phyloP scores from a whole-genome alignment of 2,888 invertebrate species.

The Apamea crenata region DNA sequence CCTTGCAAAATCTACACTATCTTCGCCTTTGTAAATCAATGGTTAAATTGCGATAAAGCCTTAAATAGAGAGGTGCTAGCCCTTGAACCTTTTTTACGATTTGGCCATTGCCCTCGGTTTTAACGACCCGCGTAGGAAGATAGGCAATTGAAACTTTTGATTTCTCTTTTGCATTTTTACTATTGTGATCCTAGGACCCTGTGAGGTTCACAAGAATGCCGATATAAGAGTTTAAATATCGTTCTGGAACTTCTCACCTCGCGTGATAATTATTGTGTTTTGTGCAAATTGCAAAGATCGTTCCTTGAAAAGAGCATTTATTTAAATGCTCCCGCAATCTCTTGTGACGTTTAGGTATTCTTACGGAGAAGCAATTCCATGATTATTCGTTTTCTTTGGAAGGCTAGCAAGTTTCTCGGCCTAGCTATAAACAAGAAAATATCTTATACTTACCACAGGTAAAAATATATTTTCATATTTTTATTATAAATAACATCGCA shows the following conservation, averaged over 20 bases:
- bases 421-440: background rate
- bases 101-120: conserved; percentile 50
- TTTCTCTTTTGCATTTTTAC: conserved; percentile 50
- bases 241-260: background rate
- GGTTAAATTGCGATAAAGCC: conserved; percentile 24
- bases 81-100: conserved; percentile 53
- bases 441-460: background rate
- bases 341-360: background rate
- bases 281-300: background rate
- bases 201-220: background rate
- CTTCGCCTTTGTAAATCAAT: conserved; percentile 21
- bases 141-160: conserved; percentile 50
- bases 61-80: conserved; percentile 50
- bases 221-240: background rate
- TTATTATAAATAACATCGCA: background rate
- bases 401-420: background rate
- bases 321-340: background rate
- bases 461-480: background rate
- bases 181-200: conserved; percentile 42
- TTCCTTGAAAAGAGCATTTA: background rate
- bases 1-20: conserved; percentile 1
- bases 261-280: background rate
- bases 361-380: background rate
- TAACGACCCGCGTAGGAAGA: conserved; percentile 61
- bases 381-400: background rate